Base-by-base conservation (phyloP, 2,888 invertebrate species). In the Rhaphigaster nebulosa region DNA sequence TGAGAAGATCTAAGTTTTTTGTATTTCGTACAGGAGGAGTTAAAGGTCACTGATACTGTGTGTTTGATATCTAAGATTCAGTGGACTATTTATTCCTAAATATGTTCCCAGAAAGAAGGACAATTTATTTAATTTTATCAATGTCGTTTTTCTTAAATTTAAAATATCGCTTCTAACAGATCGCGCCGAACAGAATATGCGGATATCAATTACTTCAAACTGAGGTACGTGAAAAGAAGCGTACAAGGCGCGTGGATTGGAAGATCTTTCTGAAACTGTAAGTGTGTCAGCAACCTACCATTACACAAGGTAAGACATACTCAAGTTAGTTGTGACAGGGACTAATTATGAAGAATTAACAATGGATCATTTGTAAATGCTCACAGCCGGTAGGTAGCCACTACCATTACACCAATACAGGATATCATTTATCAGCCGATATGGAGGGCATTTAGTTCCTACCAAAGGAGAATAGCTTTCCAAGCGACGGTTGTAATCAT, bases 261-360 rank as follows among this genome's bases (percentile, higher is more conserved):
- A 5, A 76, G 34, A 26, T 23, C 38, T 29, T 8, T 23, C 70
- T 23, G 2, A 76, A 76, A 76, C 38, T 5, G 38, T 76, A 76
- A 76, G 34, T 76, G 38, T 76, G 70, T 23, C 34, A 76, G 10
- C 6, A 38, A 23, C 8, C 15, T 1, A 60, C 8, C 70, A 76
- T 76, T 76, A 76, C 70, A n/a, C n/a, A n/a, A 29, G 5, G 29
- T 1, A 20, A 8, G 20, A 65, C 20, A 38, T 76, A 34, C 10
- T 38, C 6, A 34, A 34, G 70, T 70, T 70, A 70, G 29, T 70
- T 23, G 29, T 76, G 70, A 76, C 70, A 76, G 38, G 26, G 70
- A 76, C 70, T 76, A 76, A 76, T 76, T 38, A 76, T 20, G 70
- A 76, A 76, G 70, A 38, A 38, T 23, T 76, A 76, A 76, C 70